Evolutionary conservation across 2,888 invertebrate species (phyloP), one percentile per base, ranked within the genome.

Genomic region (Sesia bembeciformis): DNA sequence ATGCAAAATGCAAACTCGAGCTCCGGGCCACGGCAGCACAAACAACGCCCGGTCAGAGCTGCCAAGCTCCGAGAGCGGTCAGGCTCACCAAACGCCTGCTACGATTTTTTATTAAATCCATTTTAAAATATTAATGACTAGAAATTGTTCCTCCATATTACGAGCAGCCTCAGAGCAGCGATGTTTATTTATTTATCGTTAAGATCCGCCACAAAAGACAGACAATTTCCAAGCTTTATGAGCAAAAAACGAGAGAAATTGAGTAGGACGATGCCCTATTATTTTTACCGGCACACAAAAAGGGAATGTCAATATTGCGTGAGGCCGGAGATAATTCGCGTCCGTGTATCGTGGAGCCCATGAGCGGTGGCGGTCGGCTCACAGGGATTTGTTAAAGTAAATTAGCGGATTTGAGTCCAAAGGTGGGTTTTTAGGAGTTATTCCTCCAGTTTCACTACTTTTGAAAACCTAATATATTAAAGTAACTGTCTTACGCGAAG

Each of bases 1-100:
- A 81, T 82, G 73, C 73, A 81, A 82, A 77, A 82, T 81, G 78
- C 79, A 82, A 71, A 71, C 72, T 67, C 60, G 58, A 70, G 71
- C 69, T 63, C 66, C 67, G 68, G 61, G 66, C 59, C 61, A 43
- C 39, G 49, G 42, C 64, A 61, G 60, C 63, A 61, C 67, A 65
- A 67, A 66, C 67, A 64, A 70, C 70, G 62, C 61, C 64, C 52
- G 63, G 61, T 60, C 62, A 63, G 68, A 69, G 68, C 71, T 70
- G 66, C n/a, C n/a, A n/a, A n/a, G n/a, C n/a, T n/a, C n/a, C n/a
- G n/a, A n/a, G n/a, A n/a, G n/a, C 59, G 70, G 72, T 67, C 68
- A 64, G 4, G 54, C 63, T 62, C 61, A 70, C 70, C 72, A 70
- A 73, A 74, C 68, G 52, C 57, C 57, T 55, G 59, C 57, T 43